phyloP scores from a whole-genome alignment of 2,113 vertebrate genomes.

The Acanthochromis polyacanthus region DNA sequence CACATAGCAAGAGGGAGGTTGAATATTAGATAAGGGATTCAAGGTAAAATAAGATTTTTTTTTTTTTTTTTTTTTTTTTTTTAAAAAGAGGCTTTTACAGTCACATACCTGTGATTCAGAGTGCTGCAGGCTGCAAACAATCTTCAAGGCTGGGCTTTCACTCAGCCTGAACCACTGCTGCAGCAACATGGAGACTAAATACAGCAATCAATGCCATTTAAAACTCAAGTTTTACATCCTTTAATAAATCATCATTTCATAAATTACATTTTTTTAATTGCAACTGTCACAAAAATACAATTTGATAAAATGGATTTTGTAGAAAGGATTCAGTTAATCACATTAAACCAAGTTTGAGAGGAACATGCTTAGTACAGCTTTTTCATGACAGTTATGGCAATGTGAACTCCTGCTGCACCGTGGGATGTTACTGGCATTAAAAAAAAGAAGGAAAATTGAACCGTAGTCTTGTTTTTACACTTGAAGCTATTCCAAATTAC shows the following conservation, averaged over 20 bases:
- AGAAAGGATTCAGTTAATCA: conserved; percentile 72
- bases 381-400: conserved; percentile 13
- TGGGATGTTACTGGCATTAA: conserved; percentile 33
- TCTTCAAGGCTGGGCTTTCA: conserved; percentile 1
- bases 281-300: conserved; percentile 82
- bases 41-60: conserved; percentile 15
- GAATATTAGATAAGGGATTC: conserved; percentile 7
- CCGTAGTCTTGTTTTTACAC: neutral
- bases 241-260: conserved; percentile 83
- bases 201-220: neutral
- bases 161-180: conserved; percentile 5
- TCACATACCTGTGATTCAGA: conserved; percentile 25
- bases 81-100: no score
- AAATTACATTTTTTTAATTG: conserved; percentile 80
- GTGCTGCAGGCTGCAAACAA: conserved; percentile 5
- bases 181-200: neutral
- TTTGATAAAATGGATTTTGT: conserved; percentile 74
- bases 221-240: conserved; percentile 62
- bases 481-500: conserved; percentile 38
- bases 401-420: conserved; percentile 24
- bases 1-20: neutral
- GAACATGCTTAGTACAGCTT: conserved; percentile 51
- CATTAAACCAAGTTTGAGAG: conserved; percentile 64
- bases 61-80: no score
- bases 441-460: conserved; percentile 3